phyloP scores from a whole-genome alignment of 2,113 vertebrate species.

The Chionodraco myersi region DNA sequence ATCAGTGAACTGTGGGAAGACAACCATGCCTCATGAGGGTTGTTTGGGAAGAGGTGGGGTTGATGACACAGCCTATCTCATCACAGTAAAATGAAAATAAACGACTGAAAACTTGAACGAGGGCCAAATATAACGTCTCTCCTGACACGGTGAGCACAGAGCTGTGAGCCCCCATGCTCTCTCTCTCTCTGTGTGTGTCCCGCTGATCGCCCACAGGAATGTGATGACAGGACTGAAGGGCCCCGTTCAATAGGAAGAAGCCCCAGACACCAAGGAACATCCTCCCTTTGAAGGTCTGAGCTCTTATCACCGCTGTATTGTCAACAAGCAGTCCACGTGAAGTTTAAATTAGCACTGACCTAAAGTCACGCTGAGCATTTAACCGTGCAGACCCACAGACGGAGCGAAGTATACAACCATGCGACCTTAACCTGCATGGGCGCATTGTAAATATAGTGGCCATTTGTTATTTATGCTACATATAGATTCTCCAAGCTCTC shows the following conservation, averaged over 20 bases:
- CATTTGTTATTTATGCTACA: slow-evolving; percentile 20
- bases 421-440: not conserved
- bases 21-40: slow-evolving; percentile 68
- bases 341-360: slow-evolving; percentile 32
- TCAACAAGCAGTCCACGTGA: slow-evolving; percentile 33
- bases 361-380: slow-evolving; percentile 9
- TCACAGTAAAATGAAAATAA: slow-evolving; percentile 78
- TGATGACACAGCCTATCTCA: slow-evolving; percentile 78
- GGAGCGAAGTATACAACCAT: not conserved
- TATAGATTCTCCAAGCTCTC: slow-evolving; percentile 16
- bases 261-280: slow-evolving; percentile 37
- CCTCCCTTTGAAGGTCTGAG: slow-evolving; percentile 41
- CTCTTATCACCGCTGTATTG: slow-evolving; percentile 24
- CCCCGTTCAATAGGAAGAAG: slow-evolving; percentile 48
- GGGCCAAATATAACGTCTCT: slow-evolving; percentile 64
- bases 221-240: slow-evolving; percentile 66
- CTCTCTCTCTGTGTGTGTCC: slow-evolving; percentile 45
- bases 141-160: slow-evolving; percentile 47
- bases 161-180: slow-evolving; percentile 54
- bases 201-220: slow-evolving; percentile 51
- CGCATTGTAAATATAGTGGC: slow-evolving; percentile 14
- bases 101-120: slow-evolving; percentile 66
- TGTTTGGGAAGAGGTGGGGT: slow-evolving; percentile 36
- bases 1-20: slow-evolving; percentile 72
- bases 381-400: not conserved